Conservation (phyloP, 2,113 vertebrate species). For the Pluvialis apricaria region DNA sequence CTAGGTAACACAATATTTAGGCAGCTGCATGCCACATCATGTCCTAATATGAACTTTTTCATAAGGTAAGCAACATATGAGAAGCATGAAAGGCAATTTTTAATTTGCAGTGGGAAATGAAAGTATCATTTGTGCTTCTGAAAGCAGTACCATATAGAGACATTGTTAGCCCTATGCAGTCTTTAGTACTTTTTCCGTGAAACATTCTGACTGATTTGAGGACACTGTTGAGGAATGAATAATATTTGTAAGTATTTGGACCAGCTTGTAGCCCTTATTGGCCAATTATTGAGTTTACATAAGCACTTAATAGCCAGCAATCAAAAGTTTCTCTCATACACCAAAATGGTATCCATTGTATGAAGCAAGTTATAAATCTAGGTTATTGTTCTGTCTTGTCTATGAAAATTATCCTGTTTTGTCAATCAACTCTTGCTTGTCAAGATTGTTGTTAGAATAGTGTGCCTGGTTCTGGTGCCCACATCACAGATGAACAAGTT, state of each 20-base stretch:
- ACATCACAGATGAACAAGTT: not conserved
- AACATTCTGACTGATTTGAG: not conserved
- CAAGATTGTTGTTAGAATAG: not conserved
- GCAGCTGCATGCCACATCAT: not conserved
- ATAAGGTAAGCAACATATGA: not conserved
- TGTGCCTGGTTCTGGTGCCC: not conserved
- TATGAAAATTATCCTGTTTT: not conserved
- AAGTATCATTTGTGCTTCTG: not conserved
- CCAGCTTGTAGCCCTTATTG: not conserved
- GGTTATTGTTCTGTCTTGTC: not conserved
- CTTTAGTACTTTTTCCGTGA: not conserved
- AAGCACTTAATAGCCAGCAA: not conserved
- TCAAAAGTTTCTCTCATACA: not conserved
- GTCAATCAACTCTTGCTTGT: not conserved
- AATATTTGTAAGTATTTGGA: not conserved
- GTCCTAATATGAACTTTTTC: not conserved
- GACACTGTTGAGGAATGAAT: not conserved
- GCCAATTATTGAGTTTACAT: not conserved
- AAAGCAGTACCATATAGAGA: not conserved
- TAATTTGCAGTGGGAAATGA: not conserved
- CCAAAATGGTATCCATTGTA: not conserved
- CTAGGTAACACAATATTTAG: not conserved
- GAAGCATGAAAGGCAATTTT: not conserved
- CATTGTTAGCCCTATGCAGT: not conserved
- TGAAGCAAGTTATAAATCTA: not conserved